A percentile compares a stretch with the other conserved stretches of the same genome.
These are phyloP conservation scores for Heteromyza rotundicornis DNA, from an alignment of 2,888 invertebrate genomes.

Conservation along the genomic window DNA sequence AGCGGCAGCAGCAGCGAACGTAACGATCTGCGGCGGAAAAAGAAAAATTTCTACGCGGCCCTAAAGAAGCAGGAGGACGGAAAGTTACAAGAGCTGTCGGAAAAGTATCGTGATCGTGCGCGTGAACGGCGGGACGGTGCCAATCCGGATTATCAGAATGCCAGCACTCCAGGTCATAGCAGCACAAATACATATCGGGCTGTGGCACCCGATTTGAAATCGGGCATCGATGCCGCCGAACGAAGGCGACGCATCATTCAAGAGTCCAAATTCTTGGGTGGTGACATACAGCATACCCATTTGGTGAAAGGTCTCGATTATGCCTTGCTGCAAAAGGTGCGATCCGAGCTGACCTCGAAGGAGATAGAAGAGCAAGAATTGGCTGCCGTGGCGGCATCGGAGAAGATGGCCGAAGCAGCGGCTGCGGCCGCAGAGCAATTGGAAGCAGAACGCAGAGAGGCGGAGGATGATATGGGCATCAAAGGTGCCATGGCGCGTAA, in stretches of 20 bases:
- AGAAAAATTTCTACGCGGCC: conserved; percentile 93
- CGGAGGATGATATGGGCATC: conserved; percentile 79
- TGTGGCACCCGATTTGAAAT: conserved; percentile 95
- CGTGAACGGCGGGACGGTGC: conserved; percentile 88
- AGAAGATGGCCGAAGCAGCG: conserved; percentile 46
- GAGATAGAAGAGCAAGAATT: conserved; percentile 80
- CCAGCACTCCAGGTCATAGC: conserved; percentile 72
- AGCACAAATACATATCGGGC: conserved; percentile 70
- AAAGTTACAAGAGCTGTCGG: conserved; percentile 90
- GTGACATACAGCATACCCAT: conserved; percentile 99
- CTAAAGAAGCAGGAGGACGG: conserved; percentile 95
- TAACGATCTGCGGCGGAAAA: conserved; percentile 85
- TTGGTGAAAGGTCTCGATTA: conserved; percentile 98
- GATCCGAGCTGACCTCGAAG: conserved; percentile 82
- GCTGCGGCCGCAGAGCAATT: conserved; percentile 59
- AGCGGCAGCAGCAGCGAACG: conserved; percentile 67
- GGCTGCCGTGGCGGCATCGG: conserved; percentile 69
- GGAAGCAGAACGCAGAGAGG: conserved; percentile 64
- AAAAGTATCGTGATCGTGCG: conserved; percentile 91
- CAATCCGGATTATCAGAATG: conserved; percentile 78
- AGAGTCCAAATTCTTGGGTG: conserved; percentile 99
- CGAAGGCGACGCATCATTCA: conserved; percentile 92
- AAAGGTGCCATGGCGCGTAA: conserved; percentile 71
- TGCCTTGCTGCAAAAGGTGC: conserved; percentile 88
- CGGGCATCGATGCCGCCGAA: conserved; percentile 93